Evolutionary conservation across 2,113 vertebrate species (phyloP).

Genomic region (Pachypanchax playfairii): DNA sequence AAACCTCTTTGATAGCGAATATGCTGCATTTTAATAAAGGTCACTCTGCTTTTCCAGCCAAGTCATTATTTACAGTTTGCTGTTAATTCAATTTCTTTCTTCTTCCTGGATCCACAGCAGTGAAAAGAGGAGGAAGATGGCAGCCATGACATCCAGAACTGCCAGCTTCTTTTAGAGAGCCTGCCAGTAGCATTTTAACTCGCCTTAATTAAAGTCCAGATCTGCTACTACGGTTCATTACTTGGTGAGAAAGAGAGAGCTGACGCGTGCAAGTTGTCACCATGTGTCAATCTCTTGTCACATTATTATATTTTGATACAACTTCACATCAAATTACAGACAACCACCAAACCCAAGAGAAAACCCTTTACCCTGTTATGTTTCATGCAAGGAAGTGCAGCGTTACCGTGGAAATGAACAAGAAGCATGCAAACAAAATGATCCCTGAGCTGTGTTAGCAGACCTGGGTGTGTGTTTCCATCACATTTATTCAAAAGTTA

Average conservation of each 20-base stretch:
- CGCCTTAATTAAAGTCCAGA: slow-evolving; percentile 50
- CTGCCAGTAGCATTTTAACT: slow-evolving; percentile 60
- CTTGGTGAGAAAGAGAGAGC: slow-evolving; percentile 17
- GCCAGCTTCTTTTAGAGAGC: slow-evolving; percentile 41
- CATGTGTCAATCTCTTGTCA: slow-evolving; percentile 12
- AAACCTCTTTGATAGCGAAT: slow-evolving; percentile 59
- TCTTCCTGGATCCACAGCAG: slow-evolving; percentile 51
- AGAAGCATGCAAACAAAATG: slow-evolving; percentile 30
- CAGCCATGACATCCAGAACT: slow-evolving; percentile 35
- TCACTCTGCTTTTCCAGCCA: slow-evolving; percentile 77
- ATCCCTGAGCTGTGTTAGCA: slow-evolving; percentile 5
- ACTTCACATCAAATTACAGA: slow-evolving; percentile 5
- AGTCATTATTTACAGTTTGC: slow-evolving; percentile 75
- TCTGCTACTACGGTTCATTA: slow-evolving; percentile 22
- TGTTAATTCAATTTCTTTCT: slow-evolving; percentile 70
- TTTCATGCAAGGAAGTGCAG: slow-evolving; percentile 26
- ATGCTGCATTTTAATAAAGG: slow-evolving; percentile 78
- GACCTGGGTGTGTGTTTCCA: neutral
- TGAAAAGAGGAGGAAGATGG: slow-evolving; percentile 50
- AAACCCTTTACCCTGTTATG: slow-evolving; percentile 7
- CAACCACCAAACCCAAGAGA: neutral
- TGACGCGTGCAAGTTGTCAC: slow-evolving; percentile 21
- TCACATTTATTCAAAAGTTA: slow-evolving; percentile 43
- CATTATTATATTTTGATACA: slow-evolving; percentile 11
- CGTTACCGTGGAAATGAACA: slow-evolving; percentile 24